Percentiles rank a stretch among this genome's conserved stretches.
phyloP scores from a whole-genome alignment of 1,140 invertebrate species.

The Caenorhabditis remanei region DNA sequence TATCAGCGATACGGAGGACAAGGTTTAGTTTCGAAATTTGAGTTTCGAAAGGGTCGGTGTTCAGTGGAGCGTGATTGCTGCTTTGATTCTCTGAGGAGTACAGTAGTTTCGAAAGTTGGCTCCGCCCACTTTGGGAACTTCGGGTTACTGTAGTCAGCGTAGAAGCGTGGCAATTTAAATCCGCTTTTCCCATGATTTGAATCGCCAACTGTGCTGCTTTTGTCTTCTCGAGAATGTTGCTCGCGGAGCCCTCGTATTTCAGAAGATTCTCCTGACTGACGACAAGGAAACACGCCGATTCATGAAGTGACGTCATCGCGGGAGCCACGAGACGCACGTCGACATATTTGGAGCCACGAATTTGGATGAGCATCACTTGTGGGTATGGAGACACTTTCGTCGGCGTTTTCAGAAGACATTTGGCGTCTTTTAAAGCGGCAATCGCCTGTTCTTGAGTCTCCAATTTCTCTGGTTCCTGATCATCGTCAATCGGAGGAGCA shows the following conservation, averaged over 20 bases:
- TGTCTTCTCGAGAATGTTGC: slow-evolving; percentile 56
- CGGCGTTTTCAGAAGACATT: background rate
- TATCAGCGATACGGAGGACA: slow-evolving; percentile 29
- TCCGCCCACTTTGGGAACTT: background rate
- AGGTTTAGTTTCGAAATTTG: slow-evolving; percentile 30
- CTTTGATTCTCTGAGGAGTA: background rate
- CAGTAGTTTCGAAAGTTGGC: background rate
- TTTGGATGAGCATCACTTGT: slow-evolving; percentile 48
- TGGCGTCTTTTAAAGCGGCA: background rate
- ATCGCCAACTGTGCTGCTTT: slow-evolving; percentile 58
- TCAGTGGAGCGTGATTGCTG: background rate
- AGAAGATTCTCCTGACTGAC: slow-evolving; percentile 23
- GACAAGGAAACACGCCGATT: slow-evolving; percentile 41
- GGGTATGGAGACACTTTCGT: slow-evolving; percentile 42
- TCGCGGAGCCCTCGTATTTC: slow-evolving; percentile 47
- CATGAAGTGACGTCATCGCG: slow-evolving; percentile 15
- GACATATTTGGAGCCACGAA: slow-evolving; percentile 43
- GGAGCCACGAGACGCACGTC: slow-evolving; percentile 53
- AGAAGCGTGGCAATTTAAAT: slow-evolving; percentile 42
- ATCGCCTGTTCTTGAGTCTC: slow-evolving; percentile 44
- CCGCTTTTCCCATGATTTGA: slow-evolving; percentile 4
- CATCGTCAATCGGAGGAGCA: background rate
- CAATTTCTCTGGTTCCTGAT: slow-evolving; percentile 29
- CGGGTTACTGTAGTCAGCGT: background rate
- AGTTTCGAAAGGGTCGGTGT: slow-evolving; percentile 4